phyloP scores from a whole-genome alignment of 2,888 invertebrate species.

The Dicyrtomina minuta region DNA sequence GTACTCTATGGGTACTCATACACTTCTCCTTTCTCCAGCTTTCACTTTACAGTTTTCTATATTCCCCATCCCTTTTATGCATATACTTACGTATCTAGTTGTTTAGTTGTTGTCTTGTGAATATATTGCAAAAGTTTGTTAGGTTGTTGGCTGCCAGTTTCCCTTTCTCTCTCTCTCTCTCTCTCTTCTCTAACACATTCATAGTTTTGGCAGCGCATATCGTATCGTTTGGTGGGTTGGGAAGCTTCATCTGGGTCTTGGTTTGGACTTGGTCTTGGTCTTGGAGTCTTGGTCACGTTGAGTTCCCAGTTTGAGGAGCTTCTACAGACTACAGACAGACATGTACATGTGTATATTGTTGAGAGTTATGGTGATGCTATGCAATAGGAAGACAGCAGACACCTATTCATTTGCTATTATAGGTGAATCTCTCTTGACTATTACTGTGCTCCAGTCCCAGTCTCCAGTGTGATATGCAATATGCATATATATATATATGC shows the following conservation, averaged over 20 bases:
- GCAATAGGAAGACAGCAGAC: background rate
- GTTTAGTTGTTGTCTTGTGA: slow-evolving; percentile 25
- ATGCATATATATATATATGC: no score
- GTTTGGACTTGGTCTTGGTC: no score
- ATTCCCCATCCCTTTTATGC: background rate
- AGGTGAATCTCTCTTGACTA: no score
- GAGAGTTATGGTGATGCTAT: no score
- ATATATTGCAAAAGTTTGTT: slow-evolving; percentile 33
- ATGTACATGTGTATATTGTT: no score
- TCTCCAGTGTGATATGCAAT: no score
- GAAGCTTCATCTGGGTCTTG: no score
- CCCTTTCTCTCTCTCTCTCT: background rate
- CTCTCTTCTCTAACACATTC: slow-evolving; percentile 15
- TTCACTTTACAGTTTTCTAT: background rate
- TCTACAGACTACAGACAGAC: no score
- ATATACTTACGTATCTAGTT: background rate
- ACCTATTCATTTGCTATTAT: slow-evolving; percentile 19
- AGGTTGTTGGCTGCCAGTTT: slow-evolving; percentile 27
- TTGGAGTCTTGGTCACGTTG: no score
- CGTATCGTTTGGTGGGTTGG: no score
- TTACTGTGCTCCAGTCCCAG: no score
- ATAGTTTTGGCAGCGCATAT: slow-evolving; percentile 8
- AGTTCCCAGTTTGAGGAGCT: no score
- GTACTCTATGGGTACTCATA: background rate
- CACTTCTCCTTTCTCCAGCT: background rate